Conservation (phyloP, 2,797 vertebrate species). For the Parauchenoglanis ngamensis region DNA sequence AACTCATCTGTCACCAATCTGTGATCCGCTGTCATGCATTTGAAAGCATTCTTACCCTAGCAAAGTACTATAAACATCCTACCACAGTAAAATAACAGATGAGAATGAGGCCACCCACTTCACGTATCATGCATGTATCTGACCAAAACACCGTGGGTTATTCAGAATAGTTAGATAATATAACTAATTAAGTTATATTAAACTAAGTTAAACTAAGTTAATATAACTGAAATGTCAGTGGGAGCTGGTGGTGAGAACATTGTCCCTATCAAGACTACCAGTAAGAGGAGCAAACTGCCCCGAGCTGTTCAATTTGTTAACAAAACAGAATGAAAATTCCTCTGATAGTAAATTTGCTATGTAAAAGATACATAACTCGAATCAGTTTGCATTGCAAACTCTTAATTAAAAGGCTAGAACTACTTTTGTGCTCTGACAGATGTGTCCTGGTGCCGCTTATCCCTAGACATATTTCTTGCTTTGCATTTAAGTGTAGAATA, state of each 20-base stretch:
- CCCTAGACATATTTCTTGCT: neutral
- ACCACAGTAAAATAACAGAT: slow-evolving; percentile 33
- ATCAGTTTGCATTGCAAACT: neutral
- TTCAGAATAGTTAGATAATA: neutral
- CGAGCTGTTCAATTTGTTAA: neutral
- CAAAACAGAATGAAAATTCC: neutral
- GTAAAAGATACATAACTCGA: neutral
- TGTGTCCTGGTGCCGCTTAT: neutral
- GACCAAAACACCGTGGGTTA: slow-evolving; percentile 7
- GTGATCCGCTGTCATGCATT: slow-evolving; percentile 17
- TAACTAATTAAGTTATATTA: too few species aligned
- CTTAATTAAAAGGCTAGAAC: neutral
- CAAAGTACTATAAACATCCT: slow-evolving; percentile 26
- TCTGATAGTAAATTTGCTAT: neutral
- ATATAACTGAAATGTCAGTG: neutral
- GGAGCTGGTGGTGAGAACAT: neutral
- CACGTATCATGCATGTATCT: slow-evolving; percentile 5
- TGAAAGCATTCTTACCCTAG: slow-evolving; percentile 21
- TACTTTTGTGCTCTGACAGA: neutral
- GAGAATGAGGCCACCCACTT: slow-evolving; percentile 30
- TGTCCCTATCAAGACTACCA: neutral
- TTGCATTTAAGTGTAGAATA: neutral
- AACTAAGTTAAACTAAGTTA: too few species aligned
- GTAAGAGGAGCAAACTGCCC: neutral
- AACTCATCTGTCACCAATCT: slow-evolving; percentile 20